phyloP scores from a whole-genome alignment of 2,797 vertebrate species.

The Sebastes oblongus region DNA sequence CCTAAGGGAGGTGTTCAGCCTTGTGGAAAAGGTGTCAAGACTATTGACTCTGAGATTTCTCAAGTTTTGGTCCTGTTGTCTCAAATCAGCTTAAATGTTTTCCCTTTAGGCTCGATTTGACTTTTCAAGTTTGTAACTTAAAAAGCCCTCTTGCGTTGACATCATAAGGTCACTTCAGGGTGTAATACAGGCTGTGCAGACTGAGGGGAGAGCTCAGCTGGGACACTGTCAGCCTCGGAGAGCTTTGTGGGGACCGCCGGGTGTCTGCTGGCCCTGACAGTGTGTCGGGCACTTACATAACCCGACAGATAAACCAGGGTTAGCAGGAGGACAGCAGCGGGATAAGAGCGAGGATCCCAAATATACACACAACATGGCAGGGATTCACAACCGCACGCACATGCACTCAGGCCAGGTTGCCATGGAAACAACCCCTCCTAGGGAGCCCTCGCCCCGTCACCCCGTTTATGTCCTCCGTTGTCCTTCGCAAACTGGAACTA shows the following conservation, averaged over 20 bases:
- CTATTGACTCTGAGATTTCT: neutral
- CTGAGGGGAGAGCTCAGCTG: conserved; percentile 17
- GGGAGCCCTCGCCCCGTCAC: conserved; percentile 25
- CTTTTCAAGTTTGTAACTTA: neutral
- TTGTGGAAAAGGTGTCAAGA: neutral
- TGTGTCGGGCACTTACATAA: conserved; percentile 67
- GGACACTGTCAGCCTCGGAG: conserved; percentile 52
- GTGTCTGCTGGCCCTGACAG: conserved; percentile 61
- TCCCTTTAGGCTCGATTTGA: neutral
- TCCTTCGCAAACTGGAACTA: conserved; percentile 59
- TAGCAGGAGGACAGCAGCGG: conserved; percentile 58
- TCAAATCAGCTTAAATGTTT: neutral
- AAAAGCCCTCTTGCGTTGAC: neutral
- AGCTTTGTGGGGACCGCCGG: conserved; percentile 38
- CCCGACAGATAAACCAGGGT: conserved; percentile 56
- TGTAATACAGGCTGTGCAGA: conserved; percentile 11
- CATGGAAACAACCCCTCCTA: conserved; percentile 54
- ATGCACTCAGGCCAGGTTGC: conserved; percentile 29
- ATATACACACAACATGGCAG: conserved; percentile 28
- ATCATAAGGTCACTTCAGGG: conserved; percentile 35
- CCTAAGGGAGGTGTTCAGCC: neutral
- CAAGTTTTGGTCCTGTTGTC: neutral
- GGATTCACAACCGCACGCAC: conserved; percentile 11
- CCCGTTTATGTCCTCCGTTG: conserved; percentile 51
- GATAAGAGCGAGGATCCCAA: conserved; percentile 32